phyloP scores from a whole-genome alignment of 2,797 vertebrate species.

The Anguilla anguilla region DNA sequence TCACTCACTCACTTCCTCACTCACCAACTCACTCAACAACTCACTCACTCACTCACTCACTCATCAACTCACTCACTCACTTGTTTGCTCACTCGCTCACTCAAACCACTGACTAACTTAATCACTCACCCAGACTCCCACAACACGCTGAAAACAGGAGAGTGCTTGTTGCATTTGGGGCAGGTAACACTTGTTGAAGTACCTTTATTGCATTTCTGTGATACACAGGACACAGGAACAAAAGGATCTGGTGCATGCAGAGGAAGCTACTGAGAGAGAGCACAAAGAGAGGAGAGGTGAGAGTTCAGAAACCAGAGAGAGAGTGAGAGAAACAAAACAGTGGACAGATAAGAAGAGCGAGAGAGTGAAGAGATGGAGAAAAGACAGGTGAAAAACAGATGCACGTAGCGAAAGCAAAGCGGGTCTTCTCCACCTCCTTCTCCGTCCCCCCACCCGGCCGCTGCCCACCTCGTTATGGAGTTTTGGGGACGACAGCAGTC shows the following conservation, averaged over 20 bases:
- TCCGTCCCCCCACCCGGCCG: background rate
- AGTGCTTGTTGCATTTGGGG: background rate
- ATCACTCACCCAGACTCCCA: background rate
- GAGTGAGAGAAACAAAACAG: background rate
- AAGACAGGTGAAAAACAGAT: background rate
- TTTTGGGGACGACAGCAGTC: conserved; percentile 42
- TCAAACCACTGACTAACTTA: background rate
- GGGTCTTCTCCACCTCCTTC: background rate
- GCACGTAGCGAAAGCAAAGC: background rate
- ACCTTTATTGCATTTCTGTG: background rate
- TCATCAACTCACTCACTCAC: background rate
- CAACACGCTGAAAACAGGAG: background rate
- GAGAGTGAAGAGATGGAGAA: background rate
- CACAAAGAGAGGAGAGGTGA: background rate
- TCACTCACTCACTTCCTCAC: background rate
- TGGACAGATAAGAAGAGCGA: background rate
- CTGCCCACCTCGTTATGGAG: background rate
- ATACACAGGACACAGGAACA: background rate
- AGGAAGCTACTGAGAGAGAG: background rate
- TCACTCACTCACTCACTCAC: background rate
- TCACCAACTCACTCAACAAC: background rate
- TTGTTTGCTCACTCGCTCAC: background rate
- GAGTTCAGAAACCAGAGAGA: background rate
- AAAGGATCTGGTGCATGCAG: background rate
- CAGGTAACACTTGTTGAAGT: background rate